Conservation (phyloP, 1,140 invertebrate species). For the Saxidomus purpurata region DNA sequence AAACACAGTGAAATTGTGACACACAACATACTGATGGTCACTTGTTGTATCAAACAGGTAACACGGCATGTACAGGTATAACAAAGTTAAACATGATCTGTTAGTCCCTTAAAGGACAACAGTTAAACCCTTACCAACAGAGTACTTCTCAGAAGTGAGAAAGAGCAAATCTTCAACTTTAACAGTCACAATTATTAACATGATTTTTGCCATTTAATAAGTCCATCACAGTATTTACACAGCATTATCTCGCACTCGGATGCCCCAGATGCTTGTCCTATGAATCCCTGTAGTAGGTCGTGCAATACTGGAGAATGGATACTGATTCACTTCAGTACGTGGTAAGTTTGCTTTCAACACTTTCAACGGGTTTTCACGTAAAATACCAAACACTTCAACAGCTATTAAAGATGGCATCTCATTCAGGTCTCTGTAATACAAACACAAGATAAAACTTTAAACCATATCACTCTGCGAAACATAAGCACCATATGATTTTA, state of each 20-base stretch:
- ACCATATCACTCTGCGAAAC: too few relatives aligned
- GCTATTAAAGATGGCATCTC: conserved; percentile 89
- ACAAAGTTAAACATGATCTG: too few relatives aligned
- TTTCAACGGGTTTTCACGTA: conserved; percentile 89
- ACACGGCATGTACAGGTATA: too few relatives aligned
- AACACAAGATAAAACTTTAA: neutral
- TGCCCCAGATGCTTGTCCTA: conserved; percentile 95
- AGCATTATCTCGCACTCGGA: conserved; percentile 91
- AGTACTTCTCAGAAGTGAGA: too few relatives aligned
- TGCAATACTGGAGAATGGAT: conserved; percentile 93
- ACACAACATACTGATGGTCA: too few relatives aligned
- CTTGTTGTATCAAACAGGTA: too few relatives aligned
- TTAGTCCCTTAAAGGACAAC: too few relatives aligned
- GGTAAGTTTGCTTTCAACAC: conserved; percentile 88
- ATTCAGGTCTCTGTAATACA: conserved; percentile 87
- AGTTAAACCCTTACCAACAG: too few relatives aligned
- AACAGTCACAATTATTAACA: neutral
- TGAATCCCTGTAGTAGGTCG: conserved; percentile 94
- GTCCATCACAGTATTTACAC: conserved; percentile 76
- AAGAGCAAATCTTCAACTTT: neutral
- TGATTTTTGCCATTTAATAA: neutral
- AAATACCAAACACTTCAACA: conserved; percentile 92
- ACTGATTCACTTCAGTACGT: conserved; percentile 90
- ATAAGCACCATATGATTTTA: too few relatives aligned
- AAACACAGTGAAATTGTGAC: too few relatives aligned